These are phyloP conservation scores for Tipula unca DNA, from an alignment of 2,888 invertebrate genomes.

Conservation along the genomic window DNA sequence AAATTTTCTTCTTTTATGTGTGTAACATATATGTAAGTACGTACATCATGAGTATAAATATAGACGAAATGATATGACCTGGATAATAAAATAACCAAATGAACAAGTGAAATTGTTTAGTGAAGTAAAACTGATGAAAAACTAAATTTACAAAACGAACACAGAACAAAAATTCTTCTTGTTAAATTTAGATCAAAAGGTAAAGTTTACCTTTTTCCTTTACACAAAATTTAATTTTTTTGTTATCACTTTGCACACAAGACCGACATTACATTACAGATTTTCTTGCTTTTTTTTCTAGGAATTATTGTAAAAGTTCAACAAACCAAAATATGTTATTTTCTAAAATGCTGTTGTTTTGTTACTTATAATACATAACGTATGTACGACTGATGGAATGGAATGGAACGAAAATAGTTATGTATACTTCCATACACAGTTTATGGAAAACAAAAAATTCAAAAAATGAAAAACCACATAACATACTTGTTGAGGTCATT, in stretches of 20 bases:
- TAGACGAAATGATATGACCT: neutral
- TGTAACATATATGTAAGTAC: neutral
- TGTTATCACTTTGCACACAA: neutral
- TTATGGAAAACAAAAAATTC: neutral
- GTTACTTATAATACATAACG: neutral
- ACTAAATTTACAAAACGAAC: neutral
- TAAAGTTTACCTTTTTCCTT: neutral
- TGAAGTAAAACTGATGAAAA: neutral
- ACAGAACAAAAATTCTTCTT: neutral
- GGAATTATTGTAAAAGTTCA: neutral
- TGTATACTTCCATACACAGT: neutral
- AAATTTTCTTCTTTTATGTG: neutral
- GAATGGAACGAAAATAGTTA: neutral
- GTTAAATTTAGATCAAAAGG: neutral
- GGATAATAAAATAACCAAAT: neutral
- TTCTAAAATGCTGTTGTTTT: neutral
- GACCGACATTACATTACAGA: neutral
- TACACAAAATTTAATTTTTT: neutral
- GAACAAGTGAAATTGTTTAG: neutral
- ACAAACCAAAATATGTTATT: neutral
- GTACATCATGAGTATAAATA: neutral
- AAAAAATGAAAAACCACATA: neutral
- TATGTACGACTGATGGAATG: neutral
- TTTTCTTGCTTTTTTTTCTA: neutral
- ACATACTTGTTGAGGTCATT: neutral